Evolutionary conservation across 2,888 invertebrate genomes (phyloP).

Genomic region (Dastarcus helophoroides): DNA sequence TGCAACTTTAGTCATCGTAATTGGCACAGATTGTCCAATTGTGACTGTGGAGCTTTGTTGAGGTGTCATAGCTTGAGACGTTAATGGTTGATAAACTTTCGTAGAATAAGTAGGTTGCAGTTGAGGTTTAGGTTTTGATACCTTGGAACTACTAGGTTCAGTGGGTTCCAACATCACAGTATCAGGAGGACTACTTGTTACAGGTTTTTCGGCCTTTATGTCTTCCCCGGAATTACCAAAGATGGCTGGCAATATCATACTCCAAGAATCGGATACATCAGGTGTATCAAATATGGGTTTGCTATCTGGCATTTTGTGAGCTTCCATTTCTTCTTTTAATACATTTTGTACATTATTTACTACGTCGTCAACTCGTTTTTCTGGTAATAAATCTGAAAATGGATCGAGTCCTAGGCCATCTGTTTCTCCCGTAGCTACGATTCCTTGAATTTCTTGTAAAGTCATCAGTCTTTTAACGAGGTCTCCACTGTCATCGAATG

Average conservation of each 20-base stretch:
- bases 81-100: too few species aligned
- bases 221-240: constrained; percentile 46
- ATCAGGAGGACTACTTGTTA: constrained; percentile 27
- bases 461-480: constrained; percentile 76
- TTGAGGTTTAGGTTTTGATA: constrained; percentile 6
- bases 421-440: constrained; percentile 71
- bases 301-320: constrained; percentile 33
- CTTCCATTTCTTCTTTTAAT: constrained; percentile 63
- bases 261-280: constrained; percentile 68
- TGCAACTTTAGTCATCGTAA: too few species aligned
- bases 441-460: constrained; percentile 70
- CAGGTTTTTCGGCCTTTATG: constrained; percentile 26
- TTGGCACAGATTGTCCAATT: too few species aligned
- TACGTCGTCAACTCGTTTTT: constrained; percentile 64
- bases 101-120: too few species aligned
- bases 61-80: too few species aligned
- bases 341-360: constrained; percentile 76
- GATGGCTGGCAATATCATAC: constrained; percentile 67
- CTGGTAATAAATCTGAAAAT: constrained; percentile 37
- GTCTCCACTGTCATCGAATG: constrained; percentile 74
- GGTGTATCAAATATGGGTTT: constrained; percentile 47
- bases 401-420: constrained; percentile 45
- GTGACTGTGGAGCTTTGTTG: too few species aligned
- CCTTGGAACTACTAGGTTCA: too few species aligned
- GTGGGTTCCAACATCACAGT: constrained; percentile 30